Conservation (phyloP, 2,888 invertebrate genomes). For the Eudemis profundana region DNA sequence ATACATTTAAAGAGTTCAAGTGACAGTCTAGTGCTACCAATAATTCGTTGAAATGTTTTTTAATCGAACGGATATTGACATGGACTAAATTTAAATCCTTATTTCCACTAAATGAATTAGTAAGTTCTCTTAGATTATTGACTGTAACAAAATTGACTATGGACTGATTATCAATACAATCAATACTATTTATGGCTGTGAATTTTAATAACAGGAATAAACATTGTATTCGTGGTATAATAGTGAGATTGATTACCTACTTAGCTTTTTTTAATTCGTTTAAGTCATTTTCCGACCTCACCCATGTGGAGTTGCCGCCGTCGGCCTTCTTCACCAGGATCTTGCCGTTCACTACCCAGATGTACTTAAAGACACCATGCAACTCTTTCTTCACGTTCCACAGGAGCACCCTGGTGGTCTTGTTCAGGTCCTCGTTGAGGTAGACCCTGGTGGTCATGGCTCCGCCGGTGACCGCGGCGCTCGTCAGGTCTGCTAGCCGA, state of each 20-base stretch:
- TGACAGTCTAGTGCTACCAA: background rate
- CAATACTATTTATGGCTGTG: conserved; percentile 6
- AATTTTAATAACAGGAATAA: conserved; percentile 5
- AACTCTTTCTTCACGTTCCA: conserved; percentile 1
- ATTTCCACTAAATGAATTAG: background rate
- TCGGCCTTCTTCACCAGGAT: conserved; percentile 7
- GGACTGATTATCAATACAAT: background rate
- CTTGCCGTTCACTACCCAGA: conserved; percentile 9
- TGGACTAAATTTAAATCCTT: background rate
- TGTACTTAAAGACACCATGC: background rate
- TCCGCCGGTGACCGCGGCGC: background rate
- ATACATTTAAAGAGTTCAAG: background rate
- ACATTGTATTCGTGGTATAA: background rate
- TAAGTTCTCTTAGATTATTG: background rate
- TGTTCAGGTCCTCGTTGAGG: background rate
- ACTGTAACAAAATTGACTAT: conserved; percentile 5
- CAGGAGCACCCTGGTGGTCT: background rate
- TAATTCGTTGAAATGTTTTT: conserved; percentile 1
- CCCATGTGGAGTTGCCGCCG: conserved; percentile 4
- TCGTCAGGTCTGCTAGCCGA: background rate
- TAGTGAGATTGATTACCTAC: background rate
- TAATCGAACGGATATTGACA: conserved; percentile 2
- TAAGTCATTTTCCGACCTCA: conserved; percentile 6
- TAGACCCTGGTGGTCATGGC: background rate
- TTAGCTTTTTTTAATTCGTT: background rate